Conservation (phyloP, 2,797 vertebrate species). For the Leuciscus waleckii region DNA sequence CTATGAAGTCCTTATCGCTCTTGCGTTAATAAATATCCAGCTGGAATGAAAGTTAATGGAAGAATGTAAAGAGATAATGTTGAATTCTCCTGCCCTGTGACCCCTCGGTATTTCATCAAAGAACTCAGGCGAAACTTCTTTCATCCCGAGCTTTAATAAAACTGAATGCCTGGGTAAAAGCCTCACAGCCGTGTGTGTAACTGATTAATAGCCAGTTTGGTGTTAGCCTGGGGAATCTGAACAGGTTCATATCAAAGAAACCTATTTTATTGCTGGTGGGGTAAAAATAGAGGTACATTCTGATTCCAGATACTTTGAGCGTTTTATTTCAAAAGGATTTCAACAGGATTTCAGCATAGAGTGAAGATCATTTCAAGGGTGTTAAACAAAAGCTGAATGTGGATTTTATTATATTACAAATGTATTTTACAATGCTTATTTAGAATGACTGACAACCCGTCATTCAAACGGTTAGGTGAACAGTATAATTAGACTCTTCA, state of each 20-base stretch:
- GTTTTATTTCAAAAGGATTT: neutral
- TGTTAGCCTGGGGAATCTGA: constrained; percentile 42
- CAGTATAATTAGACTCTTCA: constrained; percentile 14
- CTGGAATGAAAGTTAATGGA: constrained; percentile 45
- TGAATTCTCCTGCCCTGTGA: constrained; percentile 35
- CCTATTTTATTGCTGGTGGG: constrained; percentile 19
- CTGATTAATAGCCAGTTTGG: constrained; percentile 49
- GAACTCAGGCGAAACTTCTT: constrained; percentile 31
- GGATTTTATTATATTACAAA: neutral
- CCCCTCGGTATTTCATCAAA: constrained; percentile 40
- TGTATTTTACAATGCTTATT: neutral
- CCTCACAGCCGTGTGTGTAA: constrained; percentile 32
- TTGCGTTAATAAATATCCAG: constrained; percentile 41
- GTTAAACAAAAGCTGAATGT: constrained; percentile 4
- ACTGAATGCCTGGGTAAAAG: constrained; percentile 29
- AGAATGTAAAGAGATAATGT: constrained; percentile 48
- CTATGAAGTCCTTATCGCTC: constrained; percentile 24
- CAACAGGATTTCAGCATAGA: neutral
- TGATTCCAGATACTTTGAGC: constrained; percentile 16
- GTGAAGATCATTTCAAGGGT: constrained; percentile 19
- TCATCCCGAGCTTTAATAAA: constrained; percentile 42
- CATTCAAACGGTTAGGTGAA: neutral
- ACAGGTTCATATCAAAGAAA: constrained; percentile 46
- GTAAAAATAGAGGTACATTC: constrained; percentile 23
- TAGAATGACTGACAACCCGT: constrained; percentile 9